These are phyloP conservation scores for Epinephelus lanceolatus DNA, from an alignment of 2,113 vertebrate species.

Conservation along the genomic window DNA sequence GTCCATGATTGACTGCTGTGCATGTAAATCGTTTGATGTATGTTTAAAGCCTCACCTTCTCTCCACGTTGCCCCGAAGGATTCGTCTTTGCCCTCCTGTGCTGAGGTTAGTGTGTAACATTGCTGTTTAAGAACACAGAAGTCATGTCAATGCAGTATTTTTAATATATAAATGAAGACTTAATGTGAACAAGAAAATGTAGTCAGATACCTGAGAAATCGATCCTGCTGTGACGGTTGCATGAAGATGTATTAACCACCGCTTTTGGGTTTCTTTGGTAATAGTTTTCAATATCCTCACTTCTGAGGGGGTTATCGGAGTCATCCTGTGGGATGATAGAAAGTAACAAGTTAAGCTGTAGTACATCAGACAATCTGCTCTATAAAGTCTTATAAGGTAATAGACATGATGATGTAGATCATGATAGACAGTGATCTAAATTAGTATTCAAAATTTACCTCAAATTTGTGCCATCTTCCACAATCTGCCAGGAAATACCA, in stretches of 20 bases:
- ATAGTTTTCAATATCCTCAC: slow-evolving; percentile 32
- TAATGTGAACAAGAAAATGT: not conserved
- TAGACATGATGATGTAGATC: not conserved
- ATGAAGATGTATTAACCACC: not conserved
- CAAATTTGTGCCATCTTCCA: slow-evolving; percentile 91
- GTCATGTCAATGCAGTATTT: not conserved
- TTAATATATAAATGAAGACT: not conserved
- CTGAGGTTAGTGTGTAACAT: slow-evolving; percentile 58
- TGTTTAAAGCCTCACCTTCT: slow-evolving; percentile 40
- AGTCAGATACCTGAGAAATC: slow-evolving; percentile 64
- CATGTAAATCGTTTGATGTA: too few relatives aligned
- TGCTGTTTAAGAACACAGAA: not conserved
- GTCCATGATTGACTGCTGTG: too few relatives aligned
- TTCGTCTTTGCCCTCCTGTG: slow-evolving; percentile 17
- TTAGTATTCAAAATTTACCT: slow-evolving; percentile 79
- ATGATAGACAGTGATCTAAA: not conserved
- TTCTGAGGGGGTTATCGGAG: not conserved
- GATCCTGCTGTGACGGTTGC: not conserved
- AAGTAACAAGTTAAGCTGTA: accelerated
- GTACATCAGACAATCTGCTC: not conserved
- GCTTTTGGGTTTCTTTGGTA: slow-evolving; percentile 11
- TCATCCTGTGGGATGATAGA: slow-evolving; percentile 55
- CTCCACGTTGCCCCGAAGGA: not conserved
- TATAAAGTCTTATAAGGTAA: not conserved
- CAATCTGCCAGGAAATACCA: slow-evolving; percentile 93